phyloP scores from a whole-genome alignment of 2,113 vertebrate species.

The Peromyscus polionotus region DNA sequence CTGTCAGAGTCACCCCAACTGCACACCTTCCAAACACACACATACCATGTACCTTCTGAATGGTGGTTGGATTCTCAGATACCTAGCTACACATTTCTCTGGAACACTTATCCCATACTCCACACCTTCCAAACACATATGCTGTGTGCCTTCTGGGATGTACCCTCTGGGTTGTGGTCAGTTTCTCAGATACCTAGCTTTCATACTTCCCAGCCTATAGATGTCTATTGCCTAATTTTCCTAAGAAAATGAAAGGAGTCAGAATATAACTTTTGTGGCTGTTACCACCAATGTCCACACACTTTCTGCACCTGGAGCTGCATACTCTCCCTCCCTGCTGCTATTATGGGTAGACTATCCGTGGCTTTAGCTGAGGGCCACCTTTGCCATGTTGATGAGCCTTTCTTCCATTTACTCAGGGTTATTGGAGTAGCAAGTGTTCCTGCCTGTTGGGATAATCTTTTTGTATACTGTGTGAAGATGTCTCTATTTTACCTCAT shows the following conservation, averaged over 20 bases:
- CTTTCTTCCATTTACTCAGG: not conserved
- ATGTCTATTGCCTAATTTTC: not conserved
- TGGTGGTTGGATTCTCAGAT: not conserved
- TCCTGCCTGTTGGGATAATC: too few relatives aligned
- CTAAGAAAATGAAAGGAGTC: not conserved
- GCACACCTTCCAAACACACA: not conserved
- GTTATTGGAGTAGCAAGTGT: not conserved
- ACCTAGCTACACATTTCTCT: not conserved
- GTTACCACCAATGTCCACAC: not conserved
- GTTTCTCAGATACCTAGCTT: not conserved
- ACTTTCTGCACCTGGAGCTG: not conserved
- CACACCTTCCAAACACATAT: not conserved
- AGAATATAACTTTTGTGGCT: not conserved
- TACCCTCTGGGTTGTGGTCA: not conserved
- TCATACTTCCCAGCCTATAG: not conserved
- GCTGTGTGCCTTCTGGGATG: too few relatives aligned
- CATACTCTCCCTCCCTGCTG: not conserved
- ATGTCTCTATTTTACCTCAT: too few relatives aligned
- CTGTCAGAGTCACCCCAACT: not conserved
- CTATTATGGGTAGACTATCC: not conserved
- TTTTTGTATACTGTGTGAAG: too few relatives aligned
- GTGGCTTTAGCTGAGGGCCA: not conserved
- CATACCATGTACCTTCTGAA: not conserved
- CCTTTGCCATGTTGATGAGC: not conserved
- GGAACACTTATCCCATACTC: not conserved